These are phyloP conservation scores for Proales similis DNA, from an alignment of 1,140 invertebrate genomes.

Conservation along the genomic window DNA sequence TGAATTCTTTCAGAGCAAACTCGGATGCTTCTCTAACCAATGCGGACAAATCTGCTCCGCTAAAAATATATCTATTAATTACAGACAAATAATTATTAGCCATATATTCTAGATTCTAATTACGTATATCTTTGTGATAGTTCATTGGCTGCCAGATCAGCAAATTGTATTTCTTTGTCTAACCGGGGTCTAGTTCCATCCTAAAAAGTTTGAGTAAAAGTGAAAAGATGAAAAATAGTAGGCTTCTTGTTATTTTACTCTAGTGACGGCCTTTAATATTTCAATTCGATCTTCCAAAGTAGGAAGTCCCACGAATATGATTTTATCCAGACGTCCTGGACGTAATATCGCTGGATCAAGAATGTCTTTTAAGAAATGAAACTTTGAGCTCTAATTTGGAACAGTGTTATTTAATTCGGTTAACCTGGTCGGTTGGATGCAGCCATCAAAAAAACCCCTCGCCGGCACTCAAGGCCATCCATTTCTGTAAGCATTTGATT, in stretches of 20 bases:
- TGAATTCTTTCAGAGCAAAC: constrained; percentile 64
- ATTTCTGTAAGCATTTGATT: constrained; percentile 97
- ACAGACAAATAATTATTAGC: background rate
- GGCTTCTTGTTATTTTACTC: background rate
- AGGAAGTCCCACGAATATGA: constrained; percentile 86
- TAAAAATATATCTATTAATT: no score
- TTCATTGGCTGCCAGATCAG: constrained; percentile 60
- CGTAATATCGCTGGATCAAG: constrained; percentile 89
- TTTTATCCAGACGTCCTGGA: constrained; percentile 85
- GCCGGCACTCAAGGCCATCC: constrained; percentile 86
- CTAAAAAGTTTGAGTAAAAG: constrained; percentile 47
- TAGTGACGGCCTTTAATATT: constrained; percentile 62
- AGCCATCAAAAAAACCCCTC: constrained; percentile 81
- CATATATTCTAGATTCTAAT: constrained; percentile 33
- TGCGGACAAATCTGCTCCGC: constrained; percentile 81
- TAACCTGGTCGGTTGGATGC: constrained; percentile 80
- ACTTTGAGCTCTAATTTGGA: background rate
- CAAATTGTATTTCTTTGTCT: constrained; percentile 67
- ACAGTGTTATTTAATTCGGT: background rate
- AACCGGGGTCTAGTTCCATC: constrained; percentile 71
- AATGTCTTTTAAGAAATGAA: constrained; percentile 62
- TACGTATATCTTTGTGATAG: constrained; percentile 69
- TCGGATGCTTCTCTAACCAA: constrained; percentile 73
- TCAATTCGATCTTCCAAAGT: constrained; percentile 68
- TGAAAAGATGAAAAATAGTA: background rate